Percentiles rank a stretch among this genome's conserved stretches.
phyloP scores from a whole-genome alignment of 2,797 vertebrate genomes.

The Channallabes apus region DNA sequence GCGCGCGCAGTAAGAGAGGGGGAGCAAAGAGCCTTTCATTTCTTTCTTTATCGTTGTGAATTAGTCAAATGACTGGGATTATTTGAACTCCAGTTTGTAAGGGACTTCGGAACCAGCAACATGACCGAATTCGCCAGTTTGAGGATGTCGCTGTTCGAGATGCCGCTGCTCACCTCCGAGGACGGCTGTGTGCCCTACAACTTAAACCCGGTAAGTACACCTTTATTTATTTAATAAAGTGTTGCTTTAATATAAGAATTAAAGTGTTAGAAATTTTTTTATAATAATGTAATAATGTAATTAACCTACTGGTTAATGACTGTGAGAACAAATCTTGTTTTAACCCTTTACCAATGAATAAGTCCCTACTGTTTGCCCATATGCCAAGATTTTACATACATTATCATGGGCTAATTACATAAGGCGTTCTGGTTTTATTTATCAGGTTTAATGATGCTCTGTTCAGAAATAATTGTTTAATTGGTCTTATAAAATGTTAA shows the following conservation, averaged over 20 bases:
- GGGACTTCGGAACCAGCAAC: conserved; percentile 24
- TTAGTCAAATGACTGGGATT: neutral
- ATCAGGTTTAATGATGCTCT: too few relatives aligned
- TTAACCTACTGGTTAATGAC: neutral
- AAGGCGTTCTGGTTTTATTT: neutral
- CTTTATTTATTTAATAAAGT: neutral
- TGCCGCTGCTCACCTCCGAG: neutral
- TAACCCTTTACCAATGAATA: neutral
- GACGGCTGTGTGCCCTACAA: conserved; percentile 30
- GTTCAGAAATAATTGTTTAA: too few relatives aligned
- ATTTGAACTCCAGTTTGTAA: conserved; percentile 29
- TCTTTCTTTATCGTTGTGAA: neutral
- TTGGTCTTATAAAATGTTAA: too few relatives aligned
- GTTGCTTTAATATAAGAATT: neutral
- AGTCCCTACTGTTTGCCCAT: too few relatives aligned
- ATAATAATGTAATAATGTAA: too few relatives aligned
- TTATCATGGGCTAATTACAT: too few relatives aligned
- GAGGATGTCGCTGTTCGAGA: neutral
- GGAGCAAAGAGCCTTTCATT: neutral
- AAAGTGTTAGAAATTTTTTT: neutral
- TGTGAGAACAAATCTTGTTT: neutral
- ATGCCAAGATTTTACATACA: too few relatives aligned
- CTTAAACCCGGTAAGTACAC: neutral
- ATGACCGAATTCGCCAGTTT: neutral
- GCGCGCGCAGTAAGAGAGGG: neutral